Percentiles rank a stretch among this genome's conserved stretches.
Evolutionary conservation across 2,888 invertebrate genomes (phyloP).

Genomic region (Allacma fusca): DNA sequence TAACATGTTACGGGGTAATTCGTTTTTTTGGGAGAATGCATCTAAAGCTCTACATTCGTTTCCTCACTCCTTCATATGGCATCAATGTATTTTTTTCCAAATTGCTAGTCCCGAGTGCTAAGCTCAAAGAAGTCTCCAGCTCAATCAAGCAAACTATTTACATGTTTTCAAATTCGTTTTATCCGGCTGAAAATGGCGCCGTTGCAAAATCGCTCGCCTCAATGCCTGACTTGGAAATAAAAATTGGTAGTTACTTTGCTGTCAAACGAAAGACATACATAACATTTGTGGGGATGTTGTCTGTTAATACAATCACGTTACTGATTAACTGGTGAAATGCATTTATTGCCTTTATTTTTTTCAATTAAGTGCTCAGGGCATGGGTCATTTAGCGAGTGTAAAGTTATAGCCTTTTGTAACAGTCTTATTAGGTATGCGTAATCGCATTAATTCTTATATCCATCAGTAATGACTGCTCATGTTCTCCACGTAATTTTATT

Average conservation of each 20-base stretch:
- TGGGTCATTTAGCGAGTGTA: no score
- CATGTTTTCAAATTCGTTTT: neutral
- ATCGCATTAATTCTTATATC: no score
- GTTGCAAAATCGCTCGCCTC: neutral
- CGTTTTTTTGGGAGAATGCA: no score
- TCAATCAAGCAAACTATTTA: neutral
- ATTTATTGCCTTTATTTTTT: no score
- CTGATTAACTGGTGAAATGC: neutral
- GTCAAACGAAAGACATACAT: neutral
- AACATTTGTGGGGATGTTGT: neutral
- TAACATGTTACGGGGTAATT: no score
- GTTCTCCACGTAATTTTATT: no score
- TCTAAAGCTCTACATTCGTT: no score
- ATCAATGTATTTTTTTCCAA: neutral
- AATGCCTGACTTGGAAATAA: neutral
- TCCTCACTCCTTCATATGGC: no score
- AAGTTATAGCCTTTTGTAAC: no score
- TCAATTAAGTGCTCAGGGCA: no score
- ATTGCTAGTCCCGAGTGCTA: neutral
- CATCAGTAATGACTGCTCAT: no score
- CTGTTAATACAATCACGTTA: neutral
- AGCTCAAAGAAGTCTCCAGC: neutral
- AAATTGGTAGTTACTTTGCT: neutral
- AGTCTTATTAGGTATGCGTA: no score
- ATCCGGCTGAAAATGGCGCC: neutral